Evolutionary conservation across 2,113 vertebrate species (phyloP).

Genomic region (Excalfactoria chinensis): DNA sequence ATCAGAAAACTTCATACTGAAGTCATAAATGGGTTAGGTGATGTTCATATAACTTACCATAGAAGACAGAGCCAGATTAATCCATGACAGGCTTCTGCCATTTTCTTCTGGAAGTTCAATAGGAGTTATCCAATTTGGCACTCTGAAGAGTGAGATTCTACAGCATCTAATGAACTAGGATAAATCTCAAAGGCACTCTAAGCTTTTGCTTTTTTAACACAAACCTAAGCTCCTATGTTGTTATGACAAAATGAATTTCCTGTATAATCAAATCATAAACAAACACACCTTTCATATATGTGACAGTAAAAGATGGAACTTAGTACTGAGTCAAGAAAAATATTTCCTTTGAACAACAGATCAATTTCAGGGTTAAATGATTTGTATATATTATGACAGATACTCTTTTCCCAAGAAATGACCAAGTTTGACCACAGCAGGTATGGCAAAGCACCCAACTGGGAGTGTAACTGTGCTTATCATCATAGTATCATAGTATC

Average conservation of each 20-base stretch:
- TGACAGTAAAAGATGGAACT: not conserved
- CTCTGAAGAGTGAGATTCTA: not conserved
- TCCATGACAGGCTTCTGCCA: not conserved
- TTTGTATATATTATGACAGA: not conserved
- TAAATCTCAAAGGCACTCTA: not conserved
- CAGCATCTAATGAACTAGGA: not conserved
- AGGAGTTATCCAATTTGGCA: not conserved
- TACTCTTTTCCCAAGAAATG: not conserved
- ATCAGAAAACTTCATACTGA: not conserved
- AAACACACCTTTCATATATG: not conserved
- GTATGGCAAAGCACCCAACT: not conserved
- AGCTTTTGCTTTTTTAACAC: not conserved
- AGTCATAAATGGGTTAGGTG: not conserved
- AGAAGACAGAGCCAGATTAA: not conserved
- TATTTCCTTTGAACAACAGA: not conserved
- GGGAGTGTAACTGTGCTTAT: not conserved
- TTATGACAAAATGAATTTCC: not conserved
- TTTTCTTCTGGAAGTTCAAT: not conserved
- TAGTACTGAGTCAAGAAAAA: not conserved
- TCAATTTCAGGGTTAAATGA: not conserved
- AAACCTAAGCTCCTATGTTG: not conserved
- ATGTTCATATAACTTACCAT: not conserved
- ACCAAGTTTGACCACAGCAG: not conserved
- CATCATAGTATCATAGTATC: no score
- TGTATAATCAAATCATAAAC: not conserved